Evolutionary conservation across 2,888 invertebrate genomes (phyloP).

Genomic region (Fabriciana adippe): DNA sequence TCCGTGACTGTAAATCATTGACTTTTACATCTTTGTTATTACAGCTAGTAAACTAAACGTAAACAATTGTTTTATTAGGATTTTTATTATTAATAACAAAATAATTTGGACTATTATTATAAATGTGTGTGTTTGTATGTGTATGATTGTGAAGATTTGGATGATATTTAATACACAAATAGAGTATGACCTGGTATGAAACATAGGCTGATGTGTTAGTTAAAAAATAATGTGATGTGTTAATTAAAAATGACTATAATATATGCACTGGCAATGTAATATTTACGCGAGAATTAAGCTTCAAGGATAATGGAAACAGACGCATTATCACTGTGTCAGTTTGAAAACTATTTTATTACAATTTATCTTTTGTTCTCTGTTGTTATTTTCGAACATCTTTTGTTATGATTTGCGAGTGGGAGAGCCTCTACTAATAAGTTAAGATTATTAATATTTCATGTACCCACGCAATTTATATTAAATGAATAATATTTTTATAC

Average conservation of each 20-base stretch:
- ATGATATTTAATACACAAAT: no score
- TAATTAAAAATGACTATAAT: no score
- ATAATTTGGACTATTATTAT: no score
- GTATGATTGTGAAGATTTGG: no score
- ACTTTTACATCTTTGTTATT: conserved; percentile 53
- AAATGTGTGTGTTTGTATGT: no score
- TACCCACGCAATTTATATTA: conserved; percentile 31
- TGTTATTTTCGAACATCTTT: conserved; percentile 19
- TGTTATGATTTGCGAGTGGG: conserved; percentile 28
- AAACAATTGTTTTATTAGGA: conserved; percentile 27
- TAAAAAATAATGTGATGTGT: no score
- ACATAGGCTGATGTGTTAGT: no score
- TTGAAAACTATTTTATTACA: conserved; percentile 21
- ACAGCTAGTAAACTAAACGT: conserved; percentile 37
- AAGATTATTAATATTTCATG: conserved; percentile 36
- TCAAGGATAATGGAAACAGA: no score
- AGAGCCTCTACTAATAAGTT: conserved; percentile 20
- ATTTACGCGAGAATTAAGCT: no score
- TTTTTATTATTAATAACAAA: conserved; percentile 6
- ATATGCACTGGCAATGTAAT: no score
- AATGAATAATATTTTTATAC: conserved; percentile 21
- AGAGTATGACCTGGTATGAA: no score
- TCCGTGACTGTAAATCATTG: conserved; percentile 58
- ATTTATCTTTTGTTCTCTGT: not conserved
- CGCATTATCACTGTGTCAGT: not conserved